Evolutionary conservation across 2,113 vertebrate genomes (phyloP).

Genomic region (Chloroceryle aenea): DNA sequence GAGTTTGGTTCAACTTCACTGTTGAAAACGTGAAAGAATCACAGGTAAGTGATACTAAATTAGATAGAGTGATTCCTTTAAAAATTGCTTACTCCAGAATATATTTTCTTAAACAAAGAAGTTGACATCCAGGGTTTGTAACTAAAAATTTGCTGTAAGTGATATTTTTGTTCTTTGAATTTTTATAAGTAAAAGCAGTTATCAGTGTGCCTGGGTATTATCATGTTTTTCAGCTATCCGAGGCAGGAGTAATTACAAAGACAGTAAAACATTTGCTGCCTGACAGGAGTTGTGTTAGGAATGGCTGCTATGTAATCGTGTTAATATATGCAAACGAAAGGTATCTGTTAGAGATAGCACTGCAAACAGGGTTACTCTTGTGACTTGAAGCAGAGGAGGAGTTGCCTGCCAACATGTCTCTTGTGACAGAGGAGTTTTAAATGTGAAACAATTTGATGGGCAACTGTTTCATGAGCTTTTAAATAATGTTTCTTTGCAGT

Average conservation of each 20-base stretch:
- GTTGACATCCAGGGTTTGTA: background rate
- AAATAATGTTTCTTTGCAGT: background rate
- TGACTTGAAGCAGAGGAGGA: background rate
- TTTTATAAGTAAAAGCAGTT: background rate
- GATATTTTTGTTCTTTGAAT: background rate
- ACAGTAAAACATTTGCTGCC: background rate
- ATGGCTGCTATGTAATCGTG: background rate
- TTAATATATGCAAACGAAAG: background rate
- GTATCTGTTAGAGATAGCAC: background rate
- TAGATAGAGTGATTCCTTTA: background rate
- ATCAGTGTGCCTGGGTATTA: background rate
- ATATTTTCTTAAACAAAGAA: background rate
- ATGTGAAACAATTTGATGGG: background rate
- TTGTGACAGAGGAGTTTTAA: background rate
- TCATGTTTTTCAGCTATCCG: background rate
- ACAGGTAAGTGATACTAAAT: conserved; percentile 80
- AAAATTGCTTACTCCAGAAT: background rate
- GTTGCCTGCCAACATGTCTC: background rate
- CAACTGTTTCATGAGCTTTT: background rate
- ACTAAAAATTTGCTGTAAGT: background rate
- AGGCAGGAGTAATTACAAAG: background rate
- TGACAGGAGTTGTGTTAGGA: background rate
- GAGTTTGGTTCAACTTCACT: conserved; percentile 99
- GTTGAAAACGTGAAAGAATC: conserved; percentile 95
- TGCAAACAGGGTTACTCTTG: background rate